Base-by-base conservation (phyloP, 2,113 vertebrate genomes). In the Chloebia gouldiae region DNA sequence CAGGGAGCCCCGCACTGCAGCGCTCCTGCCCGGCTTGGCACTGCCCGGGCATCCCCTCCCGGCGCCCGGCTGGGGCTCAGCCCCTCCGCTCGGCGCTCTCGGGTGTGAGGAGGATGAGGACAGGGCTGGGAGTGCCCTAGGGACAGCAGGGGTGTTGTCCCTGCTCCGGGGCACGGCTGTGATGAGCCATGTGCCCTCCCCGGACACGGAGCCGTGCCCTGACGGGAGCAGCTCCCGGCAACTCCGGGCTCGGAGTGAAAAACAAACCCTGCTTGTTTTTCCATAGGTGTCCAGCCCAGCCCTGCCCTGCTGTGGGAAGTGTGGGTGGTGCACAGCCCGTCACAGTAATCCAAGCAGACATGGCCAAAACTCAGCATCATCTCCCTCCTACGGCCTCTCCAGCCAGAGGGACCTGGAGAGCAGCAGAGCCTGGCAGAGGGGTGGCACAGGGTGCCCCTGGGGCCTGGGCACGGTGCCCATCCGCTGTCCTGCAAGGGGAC, bases 81-180 rank as follows among this genome's bases (percentile, higher is more conserved):
- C 25, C 37, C 28, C 73, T 68, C 39, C 17, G 6, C 13, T 4
- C 6, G 22, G 45, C 70, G n/a, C 24, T 15, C 31, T 3, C 6
- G 4, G 0, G 13, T 11, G 53, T 1, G n/a, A 5, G 65, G 30
- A 30, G 15, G 39, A 12, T 4, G 12, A 50, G 42, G 39, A 21
- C 23, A 33, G 37, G n/a, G 35, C 2, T 19, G 72, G 27, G 6
- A 22, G 18, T 5, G 59, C 33, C 80, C 44, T 5, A 13, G 37
- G 30, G 45, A 60, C 22, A 24, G n/a, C 1, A 59, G 16, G 33
- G 59, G 5, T 53, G 5, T 6, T 8, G 66, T 65, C 77, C 50
- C 9, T 0, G 0, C 25, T 19, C 54, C n/a, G 47, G 14, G 47
- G 11, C 37, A 13, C 3, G 6, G 54, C 17, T n/a, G 6, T 2